Conservation (phyloP, 35 echinoderm and acorn worm species). For the Strongylocentrotus purpuratus region DNA sequence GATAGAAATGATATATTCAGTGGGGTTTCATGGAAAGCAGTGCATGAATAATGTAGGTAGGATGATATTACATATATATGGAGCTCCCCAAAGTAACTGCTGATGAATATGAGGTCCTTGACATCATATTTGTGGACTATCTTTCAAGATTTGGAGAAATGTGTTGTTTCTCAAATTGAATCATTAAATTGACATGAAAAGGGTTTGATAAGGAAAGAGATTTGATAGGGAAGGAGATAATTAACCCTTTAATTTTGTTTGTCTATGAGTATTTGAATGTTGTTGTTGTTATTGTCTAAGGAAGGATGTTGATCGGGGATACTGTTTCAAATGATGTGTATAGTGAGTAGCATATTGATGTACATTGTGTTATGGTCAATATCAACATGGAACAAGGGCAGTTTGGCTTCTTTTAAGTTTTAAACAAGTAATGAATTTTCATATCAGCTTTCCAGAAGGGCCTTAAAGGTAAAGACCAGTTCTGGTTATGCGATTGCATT, state of each 20-base stretch:
- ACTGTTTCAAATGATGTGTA: no score
- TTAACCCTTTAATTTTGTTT: background rate
- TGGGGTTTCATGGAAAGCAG: background rate
- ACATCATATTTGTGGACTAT: background rate
- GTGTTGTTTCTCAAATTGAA: background rate
- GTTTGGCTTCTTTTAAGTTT: no score
- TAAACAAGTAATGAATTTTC: no score
- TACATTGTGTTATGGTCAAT: no score
- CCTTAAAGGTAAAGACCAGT: no score
- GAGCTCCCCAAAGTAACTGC: background rate
- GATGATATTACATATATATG: background rate
- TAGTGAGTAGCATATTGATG: no score
- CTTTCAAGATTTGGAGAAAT: background rate
- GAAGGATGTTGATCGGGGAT: background rate
- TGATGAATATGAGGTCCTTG: background rate
- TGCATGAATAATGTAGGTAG: slow-evolving; percentile 8
- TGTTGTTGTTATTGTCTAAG: background rate
- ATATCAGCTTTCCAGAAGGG: no score
- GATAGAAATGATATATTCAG: background rate
- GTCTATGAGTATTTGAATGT: background rate
- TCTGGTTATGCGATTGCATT: no score
- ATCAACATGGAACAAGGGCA: no score
- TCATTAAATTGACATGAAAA: background rate
- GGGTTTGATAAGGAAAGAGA: background rate
- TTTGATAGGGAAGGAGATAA: no score